Percentiles rank a stretch among this genome's conserved stretches.
Evolutionary conservation across 2,113 vertebrate genomes (phyloP).

Genomic region (Athene noctua): DNA sequence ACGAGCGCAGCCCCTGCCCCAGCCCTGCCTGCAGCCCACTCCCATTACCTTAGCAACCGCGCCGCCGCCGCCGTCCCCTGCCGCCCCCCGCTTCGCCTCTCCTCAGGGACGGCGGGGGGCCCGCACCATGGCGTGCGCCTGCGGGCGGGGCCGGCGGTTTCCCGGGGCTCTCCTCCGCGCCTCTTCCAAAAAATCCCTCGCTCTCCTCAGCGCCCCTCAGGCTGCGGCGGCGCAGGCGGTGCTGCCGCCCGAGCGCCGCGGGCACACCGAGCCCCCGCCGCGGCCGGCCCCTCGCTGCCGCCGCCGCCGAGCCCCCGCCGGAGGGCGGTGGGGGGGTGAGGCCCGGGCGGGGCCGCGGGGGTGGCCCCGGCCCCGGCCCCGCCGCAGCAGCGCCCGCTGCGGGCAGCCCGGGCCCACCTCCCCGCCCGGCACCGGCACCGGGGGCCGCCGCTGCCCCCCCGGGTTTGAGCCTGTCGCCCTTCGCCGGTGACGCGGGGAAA

Average conservation of each 20-base stretch:
- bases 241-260: background rate
- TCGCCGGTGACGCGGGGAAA: background rate
- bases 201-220: background rate
- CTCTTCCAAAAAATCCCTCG: background rate
- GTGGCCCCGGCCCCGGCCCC: background rate
- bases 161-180: background rate
- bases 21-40: background rate
- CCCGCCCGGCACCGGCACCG: background rate
- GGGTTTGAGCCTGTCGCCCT: background rate
- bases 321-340: background rate
- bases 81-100: background rate
- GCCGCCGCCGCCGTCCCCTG: background rate
- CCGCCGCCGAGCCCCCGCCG: background rate
- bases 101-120: slow-evolving; percentile 38
- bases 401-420: background rate
- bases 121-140: slow-evolving; percentile 41
- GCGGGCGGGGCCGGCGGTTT: slow-evolving; percentile 7
- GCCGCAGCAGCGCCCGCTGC: background rate
- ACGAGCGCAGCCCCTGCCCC: background rate
- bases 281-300: background rate
- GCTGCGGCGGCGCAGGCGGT: background rate
- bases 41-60: slow-evolving; percentile 76
- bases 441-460: no score
- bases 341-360: background rate
- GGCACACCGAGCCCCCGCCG: background rate